These are phyloP conservation scores for Alviniconcha strummeri DNA, from an alignment of 2,888 invertebrate species.

Conservation along the genomic window DNA sequence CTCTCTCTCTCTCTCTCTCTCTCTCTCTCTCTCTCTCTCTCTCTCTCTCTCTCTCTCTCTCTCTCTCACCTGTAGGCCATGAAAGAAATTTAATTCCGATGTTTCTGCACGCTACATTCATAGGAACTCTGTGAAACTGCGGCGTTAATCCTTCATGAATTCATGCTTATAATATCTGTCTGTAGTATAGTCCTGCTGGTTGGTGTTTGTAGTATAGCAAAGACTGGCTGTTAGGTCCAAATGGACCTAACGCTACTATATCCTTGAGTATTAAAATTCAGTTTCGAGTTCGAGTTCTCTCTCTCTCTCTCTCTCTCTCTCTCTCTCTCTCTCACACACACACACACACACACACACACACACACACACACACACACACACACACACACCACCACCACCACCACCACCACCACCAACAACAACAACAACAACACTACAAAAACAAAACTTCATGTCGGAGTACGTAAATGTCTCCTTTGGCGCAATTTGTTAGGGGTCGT, in stretches of 20 bases:
- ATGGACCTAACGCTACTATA: neutral
- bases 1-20: too few species aligned
- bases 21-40: too few species aligned
- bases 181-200: neutral
- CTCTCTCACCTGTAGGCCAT: too few species aligned
- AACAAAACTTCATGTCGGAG: neutral
- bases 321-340: neutral
- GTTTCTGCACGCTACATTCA: too few species aligned
- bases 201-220: too few species aligned
- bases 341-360: neutral
- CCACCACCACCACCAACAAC: neutral
- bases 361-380: neutral
- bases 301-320: too few species aligned
- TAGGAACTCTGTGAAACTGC: neutral
- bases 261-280: neutral
- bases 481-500: too few species aligned
- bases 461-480: too few species aligned
- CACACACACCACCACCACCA: neutral
- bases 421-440: neutral
- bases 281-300: neutral
- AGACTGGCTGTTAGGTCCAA: neutral
- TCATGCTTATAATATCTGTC: neutral
- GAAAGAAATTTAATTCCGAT: too few species aligned
- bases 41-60: too few species aligned
- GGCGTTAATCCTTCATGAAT: neutral